A percentile compares a stretch with the other conserved stretches of the same genome.
phyloP scores from a whole-genome alignment of 2,888 invertebrate species.

The Globia sparganii region DNA sequence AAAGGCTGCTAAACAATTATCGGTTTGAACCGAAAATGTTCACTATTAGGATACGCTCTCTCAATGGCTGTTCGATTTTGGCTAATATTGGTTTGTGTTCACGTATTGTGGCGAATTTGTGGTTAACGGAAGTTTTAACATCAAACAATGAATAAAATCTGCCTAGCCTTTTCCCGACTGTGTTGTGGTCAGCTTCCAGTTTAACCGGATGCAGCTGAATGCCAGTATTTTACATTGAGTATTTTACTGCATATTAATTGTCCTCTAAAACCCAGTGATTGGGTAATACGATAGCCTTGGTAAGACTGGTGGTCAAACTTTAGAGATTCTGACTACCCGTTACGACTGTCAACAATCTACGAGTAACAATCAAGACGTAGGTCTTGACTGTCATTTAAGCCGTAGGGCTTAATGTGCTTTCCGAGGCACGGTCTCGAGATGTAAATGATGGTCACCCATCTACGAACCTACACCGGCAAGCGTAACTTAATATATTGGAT shows the following conservation, averaged over 20 bases:
- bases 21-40: constrained; percentile 8
- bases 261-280: neutral
- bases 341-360: neutral
- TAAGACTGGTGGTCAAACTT: neutral
- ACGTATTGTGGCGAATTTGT: constrained; percentile 1
- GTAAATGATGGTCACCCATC: neutral
- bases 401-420: neutral
- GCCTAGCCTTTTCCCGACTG: neutral
- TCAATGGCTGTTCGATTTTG: neutral
- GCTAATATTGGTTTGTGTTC: constrained; percentile 1
- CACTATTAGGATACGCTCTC: neutral
- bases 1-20: constrained; percentile 9
- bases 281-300: neutral
- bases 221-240: neutral
- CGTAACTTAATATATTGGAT: too few relatives aligned
- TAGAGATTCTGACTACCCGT: neutral
- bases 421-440: neutral
- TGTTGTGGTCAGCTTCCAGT: neutral
- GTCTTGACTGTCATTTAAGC: too few relatives aligned
- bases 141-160: neutral
- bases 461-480: neutral
- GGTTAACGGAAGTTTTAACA: neutral
- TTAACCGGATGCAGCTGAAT: neutral
- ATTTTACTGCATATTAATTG: neutral
- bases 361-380: too few relatives aligned